Base-by-base conservation (phyloP, 2,797 vertebrate genomes). In the Pseudopleuronectes americanus region DNA sequence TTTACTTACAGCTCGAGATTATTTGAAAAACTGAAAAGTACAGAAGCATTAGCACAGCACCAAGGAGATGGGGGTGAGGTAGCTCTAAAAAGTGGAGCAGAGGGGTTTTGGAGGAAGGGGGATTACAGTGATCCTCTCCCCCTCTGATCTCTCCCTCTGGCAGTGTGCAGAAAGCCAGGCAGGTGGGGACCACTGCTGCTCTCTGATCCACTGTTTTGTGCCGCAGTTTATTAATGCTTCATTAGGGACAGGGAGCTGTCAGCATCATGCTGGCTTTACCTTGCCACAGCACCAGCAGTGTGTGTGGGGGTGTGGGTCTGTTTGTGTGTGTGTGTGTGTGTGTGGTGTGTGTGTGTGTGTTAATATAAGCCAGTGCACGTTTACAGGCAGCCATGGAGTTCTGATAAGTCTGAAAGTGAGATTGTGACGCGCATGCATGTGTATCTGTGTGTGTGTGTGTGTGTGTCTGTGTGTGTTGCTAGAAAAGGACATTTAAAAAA, bases 201-300 rank as follows among this genome's bases (percentile, higher is more conserved):
- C 85, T 90, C 84, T 90, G 89, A 89, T 90, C 85, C 83, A 81
- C 83, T 89, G 78, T 88, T 91, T 87, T 78, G 80, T 71, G 78
- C 82, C 85, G 84, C 68, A 77, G 73, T 92, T 91, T 92, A 92
- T 93, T 92, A 94, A 92, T 88, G 90, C 91, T 90, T 93, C 89
- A 93, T 92, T 92, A 87, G 78, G 83, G 85, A 81, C 73, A 60
- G 71, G 61, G 85, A 90, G 89, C 84, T 91, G 90, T 92, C 92
- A 87, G 86, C 31, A 28, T 63, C 84, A 67, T 48, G 71, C 88
- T 76, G 85, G 65, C 71, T 89, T 84, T 83, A 86, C 80, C 83
- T 82, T 53, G 75, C 74, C 31, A 63, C 78, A 82, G 53, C 61
- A 57, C 36, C 74, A 70, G 68, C 66, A 71, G 23, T 71, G 71